Evolutionary conservation across 2,888 invertebrate genomes (phyloP).

Genomic region (Agonopterix arenella): DNA sequence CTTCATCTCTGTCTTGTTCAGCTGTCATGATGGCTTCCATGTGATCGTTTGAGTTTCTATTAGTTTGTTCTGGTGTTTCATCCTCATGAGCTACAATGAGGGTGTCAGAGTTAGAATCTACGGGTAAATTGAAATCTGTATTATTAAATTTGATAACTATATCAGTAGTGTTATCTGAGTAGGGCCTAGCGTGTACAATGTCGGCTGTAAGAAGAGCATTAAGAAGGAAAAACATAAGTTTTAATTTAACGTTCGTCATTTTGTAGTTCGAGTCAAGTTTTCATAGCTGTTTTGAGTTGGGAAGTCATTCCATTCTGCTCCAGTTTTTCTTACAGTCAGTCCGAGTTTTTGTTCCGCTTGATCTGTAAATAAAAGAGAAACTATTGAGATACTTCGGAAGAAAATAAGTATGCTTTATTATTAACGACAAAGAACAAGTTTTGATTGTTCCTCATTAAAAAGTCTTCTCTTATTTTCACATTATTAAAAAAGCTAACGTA

Average conservation of each 20-base stretch:
- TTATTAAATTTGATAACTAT: constrained; percentile 42
- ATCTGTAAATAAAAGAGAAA: constrained; percentile 19
- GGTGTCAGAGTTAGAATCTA: constrained; percentile 62
- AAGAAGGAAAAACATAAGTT: constrained; percentile 62
- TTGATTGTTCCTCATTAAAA: too few relatives aligned
- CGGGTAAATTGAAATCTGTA: constrained; percentile 52
- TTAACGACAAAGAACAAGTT: too few relatives aligned
- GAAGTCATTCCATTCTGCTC: neutral
- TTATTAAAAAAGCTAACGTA: too few relatives aligned
- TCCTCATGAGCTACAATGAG: constrained; percentile 54
- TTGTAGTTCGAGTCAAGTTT: constrained; percentile 26
- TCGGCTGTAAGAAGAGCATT: constrained; percentile 56
- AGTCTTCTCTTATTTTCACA: too few relatives aligned
- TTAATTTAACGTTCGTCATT: constrained; percentile 72
- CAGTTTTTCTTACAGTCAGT: constrained; percentile 4
- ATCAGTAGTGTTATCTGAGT: constrained; percentile 44
- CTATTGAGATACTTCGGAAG: constrained; percentile 1
- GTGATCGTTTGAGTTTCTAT: constrained; percentile 48
- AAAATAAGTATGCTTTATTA: neutral
- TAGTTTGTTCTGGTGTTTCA: constrained; percentile 42
- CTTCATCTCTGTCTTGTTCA: constrained; percentile 58
- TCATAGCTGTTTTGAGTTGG: constrained; percentile 21
- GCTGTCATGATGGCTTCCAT: constrained; percentile 57
- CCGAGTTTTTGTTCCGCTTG: constrained; percentile 4
- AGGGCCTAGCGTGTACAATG: constrained; percentile 55